Evolutionary conservation across 2,888 invertebrate genomes (phyloP).

Genomic region (Orchesellides sinensis): DNA sequence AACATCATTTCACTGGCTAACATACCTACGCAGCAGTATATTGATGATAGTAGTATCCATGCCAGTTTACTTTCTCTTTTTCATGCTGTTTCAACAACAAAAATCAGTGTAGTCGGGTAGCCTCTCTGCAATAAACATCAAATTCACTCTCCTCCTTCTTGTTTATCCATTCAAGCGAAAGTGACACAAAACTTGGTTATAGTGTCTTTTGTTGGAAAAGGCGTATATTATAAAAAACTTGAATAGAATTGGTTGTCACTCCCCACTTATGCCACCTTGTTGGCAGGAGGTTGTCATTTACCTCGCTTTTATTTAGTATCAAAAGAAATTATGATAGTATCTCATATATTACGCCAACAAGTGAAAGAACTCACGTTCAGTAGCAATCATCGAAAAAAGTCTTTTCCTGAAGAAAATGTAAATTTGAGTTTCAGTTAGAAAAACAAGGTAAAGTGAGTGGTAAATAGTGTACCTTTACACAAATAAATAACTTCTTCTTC

Average conservation of each 20-base stretch:
- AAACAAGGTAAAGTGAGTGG: too few species aligned
- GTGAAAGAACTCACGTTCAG: too few species aligned
- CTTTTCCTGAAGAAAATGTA: too few species aligned
- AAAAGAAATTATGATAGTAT: constrained; percentile 12
- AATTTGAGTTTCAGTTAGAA: too few species aligned
- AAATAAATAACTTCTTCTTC: too few species aligned
- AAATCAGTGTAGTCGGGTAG: background rate
- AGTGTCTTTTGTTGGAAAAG: constrained; percentile 22
- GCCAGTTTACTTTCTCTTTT: background rate
- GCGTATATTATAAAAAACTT: constrained; percentile 25
- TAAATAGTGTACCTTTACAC: too few species aligned
- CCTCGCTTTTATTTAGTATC: constrained; percentile 12
- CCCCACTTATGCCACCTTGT: constrained; percentile 39
- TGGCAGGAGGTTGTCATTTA: constrained; percentile 43
- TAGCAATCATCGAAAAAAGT: too few species aligned
- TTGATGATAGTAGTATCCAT: background rate
- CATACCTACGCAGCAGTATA: background rate
- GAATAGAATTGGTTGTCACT: constrained; percentile 45
- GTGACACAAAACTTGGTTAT: constrained; percentile 36
- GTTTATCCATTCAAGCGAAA: constrained; percentile 24
- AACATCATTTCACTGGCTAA: background rate
- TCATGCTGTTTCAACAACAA: background rate
- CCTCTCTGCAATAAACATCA: too few species aligned
- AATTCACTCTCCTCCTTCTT: background rate
- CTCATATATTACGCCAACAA: constrained; percentile 5